These are phyloP conservation scores for Caenorhabditis inopinata DNA, from an alignment of 1,140 invertebrate genomes.

Conservation along the genomic window DNA sequence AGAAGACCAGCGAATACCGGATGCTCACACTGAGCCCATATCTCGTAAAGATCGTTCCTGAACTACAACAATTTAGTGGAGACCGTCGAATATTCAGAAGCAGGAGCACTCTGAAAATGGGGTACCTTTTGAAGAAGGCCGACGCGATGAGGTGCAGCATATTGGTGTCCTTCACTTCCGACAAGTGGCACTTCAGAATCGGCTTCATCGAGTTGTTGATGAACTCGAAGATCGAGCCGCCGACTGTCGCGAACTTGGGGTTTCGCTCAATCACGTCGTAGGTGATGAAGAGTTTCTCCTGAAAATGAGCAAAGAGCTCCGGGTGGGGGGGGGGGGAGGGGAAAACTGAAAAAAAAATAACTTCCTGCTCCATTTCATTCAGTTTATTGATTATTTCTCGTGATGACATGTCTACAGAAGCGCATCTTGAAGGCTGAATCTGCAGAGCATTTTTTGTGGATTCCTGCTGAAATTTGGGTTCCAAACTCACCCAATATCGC, in stretches of 20 bases:
- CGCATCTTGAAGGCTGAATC: conserved; percentile 7
- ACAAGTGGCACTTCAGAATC: not conserved
- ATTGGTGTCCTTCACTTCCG: conserved; percentile 1
- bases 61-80: conserved; percentile 18
- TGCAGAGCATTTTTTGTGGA: not conserved
- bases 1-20: conserved; percentile 34
- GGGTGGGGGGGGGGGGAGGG: no score
- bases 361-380: conserved; percentile 27
- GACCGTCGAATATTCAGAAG: not conserved
- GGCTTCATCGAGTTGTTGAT: conserved; percentile 13
- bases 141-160: conserved; percentile 4
- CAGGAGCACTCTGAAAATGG: no score
- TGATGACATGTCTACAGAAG: conserved; percentile 7
- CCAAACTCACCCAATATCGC: not conserved
- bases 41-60: conserved; percentile 21
- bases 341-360: no score
- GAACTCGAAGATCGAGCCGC: conserved; percentile 14
- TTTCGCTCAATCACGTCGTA: conserved; percentile 31
- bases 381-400: conserved; percentile 9
- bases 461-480: no score
- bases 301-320: no score
- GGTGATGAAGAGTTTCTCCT: conserved; percentile 39
- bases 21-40: not conserved
- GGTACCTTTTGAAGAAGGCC: conserved; percentile 37
- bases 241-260: conserved; percentile 8